Conservation (phyloP, 2,888 invertebrate species). For the Thera britannica region DNA sequence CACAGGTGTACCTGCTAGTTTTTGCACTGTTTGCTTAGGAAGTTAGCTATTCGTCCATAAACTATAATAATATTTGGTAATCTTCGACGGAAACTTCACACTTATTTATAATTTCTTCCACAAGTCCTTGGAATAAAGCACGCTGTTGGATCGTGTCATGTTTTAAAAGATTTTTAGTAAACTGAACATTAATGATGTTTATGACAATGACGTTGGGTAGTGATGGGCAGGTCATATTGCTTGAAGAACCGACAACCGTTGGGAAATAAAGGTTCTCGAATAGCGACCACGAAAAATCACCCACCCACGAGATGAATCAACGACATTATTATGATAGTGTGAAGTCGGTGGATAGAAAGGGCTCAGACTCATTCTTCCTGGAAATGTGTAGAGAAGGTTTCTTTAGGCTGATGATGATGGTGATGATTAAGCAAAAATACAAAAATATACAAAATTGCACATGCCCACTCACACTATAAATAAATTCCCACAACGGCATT, state of each 20-base stretch:
- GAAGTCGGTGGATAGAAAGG: too few relatives aligned
- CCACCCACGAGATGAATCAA: too few relatives aligned
- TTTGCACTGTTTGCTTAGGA: constrained; percentile 64
- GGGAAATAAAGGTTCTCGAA: too few relatives aligned
- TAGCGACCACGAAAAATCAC: too few relatives aligned
- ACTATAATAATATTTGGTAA: background rate
- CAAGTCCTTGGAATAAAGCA: background rate
- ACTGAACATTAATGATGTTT: background rate
- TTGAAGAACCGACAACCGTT: too few relatives aligned
- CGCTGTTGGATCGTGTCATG: background rate
- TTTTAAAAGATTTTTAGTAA: background rate
- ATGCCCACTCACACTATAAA: constrained; percentile 23
- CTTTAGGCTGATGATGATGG: too few relatives aligned
- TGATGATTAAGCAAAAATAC: constrained; percentile 13
- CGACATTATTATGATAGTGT: too few relatives aligned
- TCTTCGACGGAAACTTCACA: constrained; percentile 1
- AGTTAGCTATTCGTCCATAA: constrained; percentile 48
- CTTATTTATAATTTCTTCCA: background rate
- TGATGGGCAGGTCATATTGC: too few relatives aligned
- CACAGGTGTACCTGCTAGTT: constrained; percentile 77
- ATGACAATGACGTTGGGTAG: background rate
- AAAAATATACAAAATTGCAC: constrained; percentile 1
- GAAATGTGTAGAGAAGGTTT: too few relatives aligned
- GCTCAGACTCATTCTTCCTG: too few relatives aligned
- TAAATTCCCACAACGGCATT: constrained; percentile 41